Conservation (phyloP, 1,140 invertebrate genomes). For the Forficula auricularia region DNA sequence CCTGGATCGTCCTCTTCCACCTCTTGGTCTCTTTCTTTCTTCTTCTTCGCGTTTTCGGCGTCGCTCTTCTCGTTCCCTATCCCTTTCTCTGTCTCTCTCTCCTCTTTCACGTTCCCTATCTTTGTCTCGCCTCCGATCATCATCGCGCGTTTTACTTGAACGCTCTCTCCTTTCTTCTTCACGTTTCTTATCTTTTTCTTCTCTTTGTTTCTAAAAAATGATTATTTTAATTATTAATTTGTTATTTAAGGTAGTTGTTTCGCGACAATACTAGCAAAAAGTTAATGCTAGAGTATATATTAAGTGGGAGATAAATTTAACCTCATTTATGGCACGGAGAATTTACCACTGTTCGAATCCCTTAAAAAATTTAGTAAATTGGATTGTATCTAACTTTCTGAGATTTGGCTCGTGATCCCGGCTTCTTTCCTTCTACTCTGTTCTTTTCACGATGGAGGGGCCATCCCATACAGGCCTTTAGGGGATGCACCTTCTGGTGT, state of each 20-base stretch:
- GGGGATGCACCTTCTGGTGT: too few relatives aligned
- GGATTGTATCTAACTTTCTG: too few relatives aligned
- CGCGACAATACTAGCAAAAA: background rate
- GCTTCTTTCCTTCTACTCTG: too few relatives aligned
- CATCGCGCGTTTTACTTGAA: constrained; percentile 5
- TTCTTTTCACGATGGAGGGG: too few relatives aligned
- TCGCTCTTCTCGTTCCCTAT: constrained; percentile 4
- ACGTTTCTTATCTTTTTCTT: constrained; percentile 7
- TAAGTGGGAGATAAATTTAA: background rate
- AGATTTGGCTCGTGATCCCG: too few relatives aligned
- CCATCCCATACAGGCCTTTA: too few relatives aligned
- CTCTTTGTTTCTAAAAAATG: constrained; percentile 4
- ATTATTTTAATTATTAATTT: background rate
- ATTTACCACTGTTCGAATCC: too few relatives aligned
- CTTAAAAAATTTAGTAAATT: too few relatives aligned
- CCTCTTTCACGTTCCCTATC: constrained; percentile 6
- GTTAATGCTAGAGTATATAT: background rate
- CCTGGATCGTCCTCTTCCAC: too few relatives aligned
- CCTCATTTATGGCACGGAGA: too few relatives aligned
- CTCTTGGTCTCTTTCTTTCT: too few relatives aligned
- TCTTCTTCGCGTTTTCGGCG: background rate
- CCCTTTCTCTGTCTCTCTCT: background rate
- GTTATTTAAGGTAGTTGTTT: background rate
- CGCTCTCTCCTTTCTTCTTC: constrained; percentile 9
- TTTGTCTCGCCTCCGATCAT: constrained; percentile 2